Base-by-base conservation (phyloP, 2,888 invertebrate species). In the Euproctis similis region DNA sequence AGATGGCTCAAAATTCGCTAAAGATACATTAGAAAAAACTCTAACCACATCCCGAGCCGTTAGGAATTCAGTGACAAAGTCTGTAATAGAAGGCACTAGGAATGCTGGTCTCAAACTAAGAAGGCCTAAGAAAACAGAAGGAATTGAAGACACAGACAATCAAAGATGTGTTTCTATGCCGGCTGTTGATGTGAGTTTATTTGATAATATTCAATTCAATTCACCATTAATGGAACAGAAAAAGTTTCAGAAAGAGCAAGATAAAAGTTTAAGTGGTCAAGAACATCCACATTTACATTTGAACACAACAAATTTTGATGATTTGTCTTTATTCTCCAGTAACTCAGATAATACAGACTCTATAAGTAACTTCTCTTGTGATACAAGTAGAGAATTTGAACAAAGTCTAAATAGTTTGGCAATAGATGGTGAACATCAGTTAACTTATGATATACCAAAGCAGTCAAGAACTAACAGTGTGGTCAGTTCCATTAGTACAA, bases 201-300 rank as follows among this genome's bases (percentile, higher is more conserved):
- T 92, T 75, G 88, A 87, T 48, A 86, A 86, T 23, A 88, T 90
- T 37, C 87, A 87, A 38, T 90, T 90, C 51, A 86, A 88, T 43
- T 90, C 90, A 8, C 90, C 90, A 2, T 62, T 88, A 26, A 52
- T 75, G 19, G 75, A 77, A 47, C 85, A 82, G 42, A 81, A 77
- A 28, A 64, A 57, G 31, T 65, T 59, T 30, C 46, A 47, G 18
- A 68, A 59, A 44, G 65, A 72, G 8, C 40, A 28, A 8, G 53
- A 52, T 5, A 24, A 17, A 24, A 28, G 30, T 8, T 40, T 45
- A 23, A 53, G 39, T 6, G 47, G 39, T 24, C 37, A 42, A 29
- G 60, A 63, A 9, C 46, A 67, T 17, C 67, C 67, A 17, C 56
- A 64, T 18, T 43, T 66, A 9, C 59, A 70, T 24, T 39, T 74